Evolutionary conservation across 1,140 invertebrate genomes (phyloP).

Genomic region (Drosophila murphyi): DNA sequence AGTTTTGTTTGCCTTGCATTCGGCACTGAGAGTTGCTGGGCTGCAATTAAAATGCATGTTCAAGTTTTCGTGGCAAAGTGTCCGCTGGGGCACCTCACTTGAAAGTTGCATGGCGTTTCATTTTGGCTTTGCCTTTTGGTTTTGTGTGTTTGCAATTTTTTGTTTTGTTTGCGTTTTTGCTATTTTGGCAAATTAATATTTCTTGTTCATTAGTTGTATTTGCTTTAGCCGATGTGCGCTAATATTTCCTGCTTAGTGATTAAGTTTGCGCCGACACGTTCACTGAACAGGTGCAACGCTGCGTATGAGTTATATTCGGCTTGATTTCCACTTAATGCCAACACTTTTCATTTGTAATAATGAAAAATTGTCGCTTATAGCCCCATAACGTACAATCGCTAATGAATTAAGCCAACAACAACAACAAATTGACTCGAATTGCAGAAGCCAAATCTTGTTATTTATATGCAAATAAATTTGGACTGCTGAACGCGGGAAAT

Average conservation of each 20-base stretch:
- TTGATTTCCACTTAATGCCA: conserved; percentile 55
- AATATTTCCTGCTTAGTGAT: conserved; percentile 80
- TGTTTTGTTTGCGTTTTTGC: conserved; percentile 54
- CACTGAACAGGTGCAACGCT: conserved; percentile 61
- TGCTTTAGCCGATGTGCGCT: conserved; percentile 64
- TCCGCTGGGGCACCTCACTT: conserved; percentile 52
- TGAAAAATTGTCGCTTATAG: conserved; percentile 54
- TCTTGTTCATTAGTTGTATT: conserved; percentile 82
- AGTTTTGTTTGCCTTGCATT: conserved; percentile 69
- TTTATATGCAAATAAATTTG: conserved; percentile 27
- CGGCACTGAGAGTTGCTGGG: conserved; percentile 38
- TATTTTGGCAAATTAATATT: conserved; percentile 77
- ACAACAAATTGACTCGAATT: conserved; percentile 19
- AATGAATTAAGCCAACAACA: conserved; percentile 49
- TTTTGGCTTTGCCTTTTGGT: conserved; percentile 9
- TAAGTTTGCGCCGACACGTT: conserved; percentile 48
- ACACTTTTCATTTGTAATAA: conserved; percentile 71
- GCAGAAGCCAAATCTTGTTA: conserved; percentile 65
- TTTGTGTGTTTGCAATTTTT: conserved; percentile 54
- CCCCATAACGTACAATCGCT: conserved; percentile 31
- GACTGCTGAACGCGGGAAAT: conserved; percentile 14
- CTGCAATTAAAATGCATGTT: conserved; percentile 80
- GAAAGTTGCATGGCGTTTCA: conserved; percentile 59
- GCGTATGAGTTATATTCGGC: conserved; percentile 67
- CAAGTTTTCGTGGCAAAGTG: conserved; percentile 74